Base-by-base conservation (phyloP, 2,797 vertebrate species). In the Hydrophis major region DNA sequence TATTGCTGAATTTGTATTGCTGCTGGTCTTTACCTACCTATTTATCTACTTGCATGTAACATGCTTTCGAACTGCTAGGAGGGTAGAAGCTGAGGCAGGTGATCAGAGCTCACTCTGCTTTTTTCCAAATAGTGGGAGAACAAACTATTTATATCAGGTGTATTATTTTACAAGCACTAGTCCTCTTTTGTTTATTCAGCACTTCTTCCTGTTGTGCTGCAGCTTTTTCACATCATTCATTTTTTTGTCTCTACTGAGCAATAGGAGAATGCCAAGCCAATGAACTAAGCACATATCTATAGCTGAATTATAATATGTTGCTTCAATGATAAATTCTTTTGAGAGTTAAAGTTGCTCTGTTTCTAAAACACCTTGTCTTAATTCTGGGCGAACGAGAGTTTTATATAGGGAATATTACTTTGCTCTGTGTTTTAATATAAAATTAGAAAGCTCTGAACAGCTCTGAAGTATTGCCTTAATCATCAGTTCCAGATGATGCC, bases 191-290 rank as follows among this genome's bases (percentile, higher is more conserved):
- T 92, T 69, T 91, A 47, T 83, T 92, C 86, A 25, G n/a, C 42
- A n/a, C 59, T 94, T 59, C 56, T 83, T 56, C 53, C 94, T 63
- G 56, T 13, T 90, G 56, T 78, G 83, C n/a, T 59, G n/a, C 91
- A 91, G 47, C 92, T 89, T 92, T 92, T 93, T 89, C 78, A 55
- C 83, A 60, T 37, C 90, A 90, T 94, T 95, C 92, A 91, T 69
- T 95, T 93, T 93, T 86, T 94, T 93, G 57, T 66, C 69, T 37
- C 95, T 94, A 92, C 91, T 95, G 90, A 94, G 94, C 90, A 87
- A 89, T 92, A 91, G 56, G 90, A 78, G 0, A 0, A 59, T 94
- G 94, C 92, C 78, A 63, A 18, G 61, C 56, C 94, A 96, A 92
- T 60, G 6, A 94, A 93, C 63, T 4, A 56, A 22, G 60, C 90